Evolutionary conservation across 2,113 vertebrate species (phyloP), one percentile per base, ranked within the genome.

Genomic region (Plectropomus leopardus): DNA sequence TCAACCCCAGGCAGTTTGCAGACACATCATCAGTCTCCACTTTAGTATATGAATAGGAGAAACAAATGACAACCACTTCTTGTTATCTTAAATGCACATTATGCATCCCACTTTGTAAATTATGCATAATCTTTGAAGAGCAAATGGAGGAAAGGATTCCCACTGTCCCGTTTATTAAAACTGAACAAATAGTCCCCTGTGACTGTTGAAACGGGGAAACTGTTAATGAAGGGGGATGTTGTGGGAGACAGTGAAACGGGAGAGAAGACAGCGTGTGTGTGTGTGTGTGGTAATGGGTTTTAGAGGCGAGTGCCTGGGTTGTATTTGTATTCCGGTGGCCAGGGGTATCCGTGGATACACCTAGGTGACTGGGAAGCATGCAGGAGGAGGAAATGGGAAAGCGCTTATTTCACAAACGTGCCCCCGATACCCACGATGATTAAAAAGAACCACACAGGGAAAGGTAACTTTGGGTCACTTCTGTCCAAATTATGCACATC

Each of bases 341-440:
- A 86, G 78, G 85, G 90, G 97, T 98, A 93, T 96, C 95, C 97
- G 87, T 98, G 97, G 97, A 96, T 96, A 97, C 97, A 82, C 89
- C 87, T 87, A 95, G 94, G 96, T 96, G 95, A 96, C 95, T 96
- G 96, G 94, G 92, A 95, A 96, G 93, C 96, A 96, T 96, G 94
- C 95, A 84, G 87, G 81, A 88, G 95, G 92, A 95, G 96, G 95
- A 96, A 95, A 93, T 91, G 82, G 92, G 90, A 82, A 88, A 92
- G 90, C 79, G 79, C 83, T 89, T 87, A 92, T 94, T 94, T 87
- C 76, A 86, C 68, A 90, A 82, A 72, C 92, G 76, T 92, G 94
- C 90, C 88, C 89, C 94, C 7, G 10, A 90, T 94, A 91, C 89
- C 93, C 91, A 73, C 88, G 83, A 87, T 91, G 91, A 85, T 93